Percentiles rank a stretch among this genome's conserved stretches.
Conservation (phyloP, 2,113 vertebrate genomes). For the Nibea coibor region DNA sequence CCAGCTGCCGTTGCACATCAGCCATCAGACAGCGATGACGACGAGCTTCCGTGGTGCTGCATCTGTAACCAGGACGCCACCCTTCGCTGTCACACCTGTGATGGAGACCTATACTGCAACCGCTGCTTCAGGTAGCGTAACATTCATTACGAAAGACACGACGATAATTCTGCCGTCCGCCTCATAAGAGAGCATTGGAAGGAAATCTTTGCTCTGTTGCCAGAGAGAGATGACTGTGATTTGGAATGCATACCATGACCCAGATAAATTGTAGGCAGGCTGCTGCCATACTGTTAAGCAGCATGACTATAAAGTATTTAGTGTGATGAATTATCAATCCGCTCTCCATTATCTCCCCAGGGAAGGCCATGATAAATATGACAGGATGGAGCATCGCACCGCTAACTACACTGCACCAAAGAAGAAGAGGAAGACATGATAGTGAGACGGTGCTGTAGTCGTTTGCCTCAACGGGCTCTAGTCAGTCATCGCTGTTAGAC, state of each 20-base stretch:
- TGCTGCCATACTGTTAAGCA: constrained; percentile 71
- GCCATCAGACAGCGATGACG: constrained; percentile 84
- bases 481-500: constrained; percentile 38
- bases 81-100: constrained; percentile 91
- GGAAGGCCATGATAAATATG: constrained; percentile 95
- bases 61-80: constrained; percentile 94
- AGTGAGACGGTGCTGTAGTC: constrained; percentile 32
- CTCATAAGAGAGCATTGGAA: constrained; percentile 1
- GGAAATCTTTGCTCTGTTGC: constrained; percentile 25
- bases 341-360: constrained; percentile 79
- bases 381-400: constrained; percentile 90
- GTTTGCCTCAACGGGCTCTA: constrained; percentile 15
- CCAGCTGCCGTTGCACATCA: constrained; percentile 48
- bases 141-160: not conserved
- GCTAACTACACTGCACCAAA: constrained; percentile 84
- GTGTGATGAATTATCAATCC: constrained; percentile 76
- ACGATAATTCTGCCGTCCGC: not conserved
- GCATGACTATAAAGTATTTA: constrained; percentile 80
- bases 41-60: constrained; percentile 97
- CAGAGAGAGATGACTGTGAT: constrained; percentile 46
- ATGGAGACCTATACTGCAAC: constrained; percentile 93
- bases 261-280: constrained; percentile 63
- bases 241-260: constrained; percentile 69
- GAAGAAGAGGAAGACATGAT: constrained; percentile 79
- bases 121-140: constrained; percentile 91